Evolutionary conservation across 2,797 vertebrate species (phyloP), one percentile per base, ranked within the genome.

Genomic region (Ctenochaetus hawaiiensis): DNA sequence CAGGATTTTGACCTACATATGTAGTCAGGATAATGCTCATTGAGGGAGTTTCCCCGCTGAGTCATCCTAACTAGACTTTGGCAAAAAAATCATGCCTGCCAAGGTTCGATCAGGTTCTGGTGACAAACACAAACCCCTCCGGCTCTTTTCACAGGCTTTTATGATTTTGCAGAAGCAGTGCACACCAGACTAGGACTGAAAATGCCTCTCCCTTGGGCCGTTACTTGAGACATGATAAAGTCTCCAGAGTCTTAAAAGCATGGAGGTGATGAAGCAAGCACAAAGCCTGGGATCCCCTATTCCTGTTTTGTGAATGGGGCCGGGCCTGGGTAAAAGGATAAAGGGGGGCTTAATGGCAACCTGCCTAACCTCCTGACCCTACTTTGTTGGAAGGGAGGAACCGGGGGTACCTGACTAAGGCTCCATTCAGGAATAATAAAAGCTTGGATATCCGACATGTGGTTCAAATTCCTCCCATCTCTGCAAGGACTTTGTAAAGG

Each of bases 301-400:
- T 83, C 74, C 69, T 85, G 80, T 82, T 81, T 79, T 79, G 82
- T 83, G 83, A 81, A 72, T 72, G 67, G 20, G 49, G 20, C 20
- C n/a, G 43, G 43, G 61, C 34, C 64, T 63, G 67, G 75, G 78
- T 76, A 76, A 86, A 83, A 73, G 91, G 83, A 89, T 89, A 82
- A 87, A 86, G 79, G 58, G 73, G 69, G 67, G 60, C 87, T 92
- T 92, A 91, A 93, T 92, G 90, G 90, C 85, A 92, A 93, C 91
- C 87, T 89, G 80, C 82, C 89, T 92, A 75, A 94, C 93, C 93
- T 91, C 67, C 56, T 93, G 92, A 94, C 92, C 91, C 81, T 85
- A 86, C 85, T 90, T 92, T 90, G 87, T 91, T 90, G 80, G 62
- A 85, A 51, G 75, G 85, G 77, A 88, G 83, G 87, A 90, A 90